A percentile compares a stretch with the other conserved stretches of the same genome.
Conservation (phyloP, 35 echinoderm and acorn worm species). For the Holothuria glaberrima region DNA sequence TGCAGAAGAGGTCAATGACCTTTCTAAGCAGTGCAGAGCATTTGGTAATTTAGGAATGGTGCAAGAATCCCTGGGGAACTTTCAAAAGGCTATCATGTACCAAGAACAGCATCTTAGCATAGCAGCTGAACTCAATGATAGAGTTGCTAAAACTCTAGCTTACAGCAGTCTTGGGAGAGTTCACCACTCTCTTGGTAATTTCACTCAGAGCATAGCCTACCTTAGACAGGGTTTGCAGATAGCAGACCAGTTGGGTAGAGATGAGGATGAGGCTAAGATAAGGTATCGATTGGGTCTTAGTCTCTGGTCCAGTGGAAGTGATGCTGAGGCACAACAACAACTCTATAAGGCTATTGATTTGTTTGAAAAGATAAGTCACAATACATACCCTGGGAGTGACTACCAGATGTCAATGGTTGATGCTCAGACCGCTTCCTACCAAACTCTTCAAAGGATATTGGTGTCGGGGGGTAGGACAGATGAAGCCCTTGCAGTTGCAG, state of each 20-base stretch:
- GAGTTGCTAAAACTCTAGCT: constrained; percentile 86
- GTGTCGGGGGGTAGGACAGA: constrained; percentile 73
- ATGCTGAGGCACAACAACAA: constrained; percentile 93
- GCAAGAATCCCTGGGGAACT: constrained; percentile 96
- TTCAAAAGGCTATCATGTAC: constrained; percentile 97
- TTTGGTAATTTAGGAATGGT: constrained; percentile 96
- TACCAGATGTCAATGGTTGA: constrained; percentile 90
- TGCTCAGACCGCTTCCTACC: constrained; percentile 88
- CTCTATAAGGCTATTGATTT: constrained; percentile 95
- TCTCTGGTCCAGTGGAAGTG: constrained; percentile 85
- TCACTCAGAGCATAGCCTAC: constrained; percentile 89
- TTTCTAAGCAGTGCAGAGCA: constrained; percentile 89
- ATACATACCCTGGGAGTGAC: constrained; percentile 77
- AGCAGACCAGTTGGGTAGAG: constrained; percentile 88
- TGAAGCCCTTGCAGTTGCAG: constrained; percentile 93
- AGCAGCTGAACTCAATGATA: constrained; percentile 93
- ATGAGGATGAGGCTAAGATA: constrained; percentile 97
- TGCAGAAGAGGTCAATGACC: constrained; percentile 86
- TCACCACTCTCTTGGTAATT: constrained; percentile 91
- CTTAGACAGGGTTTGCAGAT: constrained; percentile 97
- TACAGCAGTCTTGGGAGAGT: constrained; percentile 93
- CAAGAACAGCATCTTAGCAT: constrained; percentile 99
- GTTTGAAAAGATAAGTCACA: constrained; percentile 88
- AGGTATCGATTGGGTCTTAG: constrained; percentile 91
- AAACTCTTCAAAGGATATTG: constrained; percentile 90